Evolutionary conservation across 2,888 invertebrate genomes (phyloP), one percentile per base, ranked within the genome.

Genomic region (Sinelater perroti): DNA sequence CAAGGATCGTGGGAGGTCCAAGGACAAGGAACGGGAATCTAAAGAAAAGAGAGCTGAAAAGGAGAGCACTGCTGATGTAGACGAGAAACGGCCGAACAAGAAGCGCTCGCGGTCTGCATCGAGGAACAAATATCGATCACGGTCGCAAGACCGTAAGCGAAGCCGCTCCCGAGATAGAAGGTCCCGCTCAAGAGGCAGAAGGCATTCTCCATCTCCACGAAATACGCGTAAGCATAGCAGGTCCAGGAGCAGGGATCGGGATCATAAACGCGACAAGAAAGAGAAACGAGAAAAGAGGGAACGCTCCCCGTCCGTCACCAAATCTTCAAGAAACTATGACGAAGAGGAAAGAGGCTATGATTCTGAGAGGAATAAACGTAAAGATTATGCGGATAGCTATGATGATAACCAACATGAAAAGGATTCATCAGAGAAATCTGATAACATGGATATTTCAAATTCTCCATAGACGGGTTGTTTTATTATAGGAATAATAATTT

Each of bases 381-480:
- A 74, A 72, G 47, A 65, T 64, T 17, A 70, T 58, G 24, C 55
- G 35, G 45, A 53, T 36, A 36, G 26, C 10, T 69, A 65, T 33
- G 73, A 71, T 38, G 74, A 73, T 20, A 68, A 67, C 33, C 52
- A 56, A 18, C 61, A 56, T 46, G 84, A 86, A 56, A 85, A 86
- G 66, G 84, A 85, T 61, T 68, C 82, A 70, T 75, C 82, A 70
- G 70, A 80, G 74, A 72, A 83, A 76, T 85, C 85, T 1, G 88
- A 89, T 75, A 89, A 89, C 73, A 89, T 90, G 90, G 90, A 90
- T 75, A 90, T 90, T 76, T 89, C 89, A 10, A 89, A 89, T 78
- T 89, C 89, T 56, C 90, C 90, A 50, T 89, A 82, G n/a, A n/a
- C n/a, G n/a, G 78, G n/a, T 35, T n/a, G n/a, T n/a, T 26, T 20